Conservation (phyloP, 30 jellyfish, hydroid and myxozoan species). For the Aurelia sp. region DNA sequence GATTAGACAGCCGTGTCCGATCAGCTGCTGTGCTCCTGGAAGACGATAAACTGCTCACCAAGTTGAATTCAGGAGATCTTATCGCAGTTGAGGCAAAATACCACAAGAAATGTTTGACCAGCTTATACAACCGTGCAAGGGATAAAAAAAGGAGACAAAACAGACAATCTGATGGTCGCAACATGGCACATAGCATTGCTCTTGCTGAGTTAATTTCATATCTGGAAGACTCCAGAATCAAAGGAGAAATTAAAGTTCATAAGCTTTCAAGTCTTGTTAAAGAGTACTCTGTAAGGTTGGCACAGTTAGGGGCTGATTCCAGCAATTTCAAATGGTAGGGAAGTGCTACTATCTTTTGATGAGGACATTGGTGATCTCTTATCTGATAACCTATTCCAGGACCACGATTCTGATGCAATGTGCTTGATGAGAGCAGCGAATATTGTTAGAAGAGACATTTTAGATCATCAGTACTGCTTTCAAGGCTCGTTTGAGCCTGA, state of each 20-base stretch:
- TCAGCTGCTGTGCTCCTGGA: no score
- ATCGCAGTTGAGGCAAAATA: constrained; percentile 31
- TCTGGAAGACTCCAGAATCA: constrained; percentile 9
- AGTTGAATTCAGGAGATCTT: constrained; percentile 24
- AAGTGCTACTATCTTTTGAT: constrained; percentile 39
- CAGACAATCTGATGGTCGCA: not conserved
- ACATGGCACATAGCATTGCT: constrained; percentile 38
- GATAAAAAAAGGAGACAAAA: constrained; percentile 11
- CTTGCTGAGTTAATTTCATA: constrained; percentile 50
- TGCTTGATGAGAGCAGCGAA: no score
- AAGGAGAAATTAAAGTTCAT: constrained; percentile 15
- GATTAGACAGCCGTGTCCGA: no score
- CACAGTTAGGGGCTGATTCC: no score
- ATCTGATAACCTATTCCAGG: constrained; percentile 25
- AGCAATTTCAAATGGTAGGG: constrained; percentile 38
- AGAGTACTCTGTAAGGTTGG: no score
- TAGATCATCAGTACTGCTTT: no score
- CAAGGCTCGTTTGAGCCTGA: no score
- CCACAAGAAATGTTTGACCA: constrained; percentile 26
- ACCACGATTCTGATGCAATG: constrained; percentile 52
- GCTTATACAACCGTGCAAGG: constrained; percentile 30
- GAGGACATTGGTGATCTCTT: constrained; percentile 28
- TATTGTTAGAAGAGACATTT: no score
- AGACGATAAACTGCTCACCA: no score
- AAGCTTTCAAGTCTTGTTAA: constrained; percentile 9